Percentiles rank a stretch among this genome's conserved stretches.
Evolutionary conservation across 2,113 vertebrate species (phyloP).

Genomic region (Alaudala cheleensis): DNA sequence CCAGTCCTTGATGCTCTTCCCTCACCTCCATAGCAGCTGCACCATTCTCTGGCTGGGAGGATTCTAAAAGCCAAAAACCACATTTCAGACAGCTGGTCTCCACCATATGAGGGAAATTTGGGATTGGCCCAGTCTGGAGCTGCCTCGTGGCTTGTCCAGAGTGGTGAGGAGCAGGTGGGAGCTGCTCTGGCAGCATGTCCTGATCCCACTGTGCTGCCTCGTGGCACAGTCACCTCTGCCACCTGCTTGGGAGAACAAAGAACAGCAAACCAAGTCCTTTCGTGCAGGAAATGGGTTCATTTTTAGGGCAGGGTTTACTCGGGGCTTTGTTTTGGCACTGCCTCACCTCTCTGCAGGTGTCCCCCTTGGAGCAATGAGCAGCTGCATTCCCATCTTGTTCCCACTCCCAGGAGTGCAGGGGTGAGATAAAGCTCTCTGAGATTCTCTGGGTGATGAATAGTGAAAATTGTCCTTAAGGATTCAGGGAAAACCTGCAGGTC

Average conservation of each 20-base stretch:
- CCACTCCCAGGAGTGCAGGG: fast-evolving
- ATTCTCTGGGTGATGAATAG: neutral
- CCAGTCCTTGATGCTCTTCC: neutral
- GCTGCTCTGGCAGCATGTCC: fast-evolving
- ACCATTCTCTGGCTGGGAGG: neutral
- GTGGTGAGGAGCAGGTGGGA: neutral
- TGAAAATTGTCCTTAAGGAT: neutral
- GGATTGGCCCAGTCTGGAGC: neutral
- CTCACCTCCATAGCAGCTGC: fast-evolving
- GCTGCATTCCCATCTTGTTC: neutral
- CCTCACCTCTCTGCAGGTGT: neutral
- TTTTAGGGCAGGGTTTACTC: neutral
- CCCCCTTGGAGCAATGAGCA: neutral
- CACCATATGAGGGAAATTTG: fast-evolving
- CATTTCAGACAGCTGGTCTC: neutral
- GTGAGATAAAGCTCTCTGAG: neutral
- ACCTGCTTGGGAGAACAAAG: fast-evolving
- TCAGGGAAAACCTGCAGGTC: neutral
- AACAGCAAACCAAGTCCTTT: neutral
- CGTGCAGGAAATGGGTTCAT: neutral
- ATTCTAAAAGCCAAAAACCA: neutral
- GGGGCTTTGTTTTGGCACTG: neutral
- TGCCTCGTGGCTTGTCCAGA: fast-evolving
- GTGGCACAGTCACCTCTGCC: neutral
- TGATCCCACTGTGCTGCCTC: fast-evolving